Evolutionary conservation across 2,113 vertebrate species (phyloP).

Genomic region (Equus przewalskii): DNA sequence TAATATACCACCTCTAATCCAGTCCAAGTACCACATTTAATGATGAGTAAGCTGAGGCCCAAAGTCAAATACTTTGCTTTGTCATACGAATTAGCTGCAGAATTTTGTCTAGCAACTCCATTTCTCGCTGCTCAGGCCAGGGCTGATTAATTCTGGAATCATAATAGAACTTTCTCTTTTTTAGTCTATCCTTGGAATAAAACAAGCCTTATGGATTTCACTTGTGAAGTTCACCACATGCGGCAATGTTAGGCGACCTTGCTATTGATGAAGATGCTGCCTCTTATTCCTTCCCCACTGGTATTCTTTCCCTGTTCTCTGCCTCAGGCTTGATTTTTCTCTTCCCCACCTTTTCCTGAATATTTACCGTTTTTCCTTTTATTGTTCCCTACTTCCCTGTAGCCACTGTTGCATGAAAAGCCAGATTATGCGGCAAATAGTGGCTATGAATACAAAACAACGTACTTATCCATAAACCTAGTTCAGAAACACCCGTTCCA

Average conservation of each 20-base stretch:
- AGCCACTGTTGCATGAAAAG: slow-evolving; percentile 58
- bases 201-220: background rate
- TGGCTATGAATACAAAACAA: slow-evolving; percentile 68
- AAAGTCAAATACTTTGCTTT: background rate
- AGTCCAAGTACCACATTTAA: background rate
- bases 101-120: slow-evolving; percentile 14
- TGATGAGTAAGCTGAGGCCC: background rate
- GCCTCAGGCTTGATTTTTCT: background rate
- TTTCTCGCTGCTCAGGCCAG: background rate
- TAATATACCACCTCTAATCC: background rate
- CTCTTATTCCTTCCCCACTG: background rate
- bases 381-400: background rate
- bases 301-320: background rate
- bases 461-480: slow-evolving; percentile 23
- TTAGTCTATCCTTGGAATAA: background rate
- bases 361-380: slow-evolving; percentile 49
- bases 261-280: background rate
- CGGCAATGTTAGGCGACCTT: accelerated
- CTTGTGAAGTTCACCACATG: background rate
- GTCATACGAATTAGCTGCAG: background rate
- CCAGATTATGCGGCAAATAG: slow-evolving; percentile 21
- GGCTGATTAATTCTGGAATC: background rate
- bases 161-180: background rate
- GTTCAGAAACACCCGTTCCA: slow-evolving; percentile 58
- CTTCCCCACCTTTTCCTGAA: background rate